phyloP scores from a whole-genome alignment of 2,113 vertebrate species.

The Neolamprologus sp. region DNA sequence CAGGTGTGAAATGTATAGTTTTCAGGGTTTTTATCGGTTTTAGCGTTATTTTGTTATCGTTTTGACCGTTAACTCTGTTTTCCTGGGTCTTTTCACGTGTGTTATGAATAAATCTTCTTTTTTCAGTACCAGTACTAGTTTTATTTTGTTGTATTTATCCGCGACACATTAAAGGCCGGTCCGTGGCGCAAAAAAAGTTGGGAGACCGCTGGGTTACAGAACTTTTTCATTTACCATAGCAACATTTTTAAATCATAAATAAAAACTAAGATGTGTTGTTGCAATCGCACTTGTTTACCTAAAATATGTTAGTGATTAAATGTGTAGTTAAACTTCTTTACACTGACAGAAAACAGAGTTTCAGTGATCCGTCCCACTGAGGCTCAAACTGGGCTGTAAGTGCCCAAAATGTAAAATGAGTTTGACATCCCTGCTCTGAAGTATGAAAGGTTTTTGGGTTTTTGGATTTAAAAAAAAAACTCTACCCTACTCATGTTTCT shows the following conservation, averaged over 20 bases:
- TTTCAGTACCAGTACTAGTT: too few species aligned
- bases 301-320: neutral
- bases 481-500: neutral
- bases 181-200: too few species aligned
- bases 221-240: neutral
- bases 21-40: too few species aligned
- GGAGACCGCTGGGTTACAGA: neutral
- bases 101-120: too few species aligned
- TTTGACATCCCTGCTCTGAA: neutral
- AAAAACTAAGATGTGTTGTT: neutral
- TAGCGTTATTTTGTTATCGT: too few species aligned
- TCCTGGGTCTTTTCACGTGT: too few species aligned
- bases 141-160: too few species aligned
- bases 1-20: too few species aligned
- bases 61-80: too few species aligned
- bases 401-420: neutral
- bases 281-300: rapidly evolving
- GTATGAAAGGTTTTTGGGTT: neutral
- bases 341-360: neutral
- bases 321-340: neutral
- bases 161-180: too few species aligned
- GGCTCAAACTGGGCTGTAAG: neutral
- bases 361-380: rapidly evolving
- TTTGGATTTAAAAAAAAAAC: rapidly evolving
- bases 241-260: neutral